phyloP scores from a whole-genome alignment of 2,797 vertebrate species.

The Serranus cabrilla region DNA sequence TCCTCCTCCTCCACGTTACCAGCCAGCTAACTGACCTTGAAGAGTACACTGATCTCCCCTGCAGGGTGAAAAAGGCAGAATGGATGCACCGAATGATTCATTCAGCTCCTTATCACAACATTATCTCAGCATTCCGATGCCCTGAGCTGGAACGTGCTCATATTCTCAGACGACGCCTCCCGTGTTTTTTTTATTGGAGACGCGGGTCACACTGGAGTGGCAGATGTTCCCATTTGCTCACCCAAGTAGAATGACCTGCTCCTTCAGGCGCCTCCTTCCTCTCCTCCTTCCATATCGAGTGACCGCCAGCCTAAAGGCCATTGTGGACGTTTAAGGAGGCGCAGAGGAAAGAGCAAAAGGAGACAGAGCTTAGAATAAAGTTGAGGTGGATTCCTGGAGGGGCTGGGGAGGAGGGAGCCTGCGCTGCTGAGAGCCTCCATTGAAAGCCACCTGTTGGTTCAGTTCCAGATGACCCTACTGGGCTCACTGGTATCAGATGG shows the following conservation, averaged over 20 bases:
- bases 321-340: constrained; percentile 71
- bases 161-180: constrained; percentile 76
- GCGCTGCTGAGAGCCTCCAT: constrained; percentile 60
- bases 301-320: constrained; percentile 63
- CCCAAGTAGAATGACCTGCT: constrained; percentile 82
- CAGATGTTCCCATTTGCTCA: constrained; percentile 84
- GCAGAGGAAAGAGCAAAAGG: constrained; percentile 48
- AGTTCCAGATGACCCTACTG: constrained; percentile 80
- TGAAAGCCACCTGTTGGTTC: constrained; percentile 84
- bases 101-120: constrained; percentile 79
- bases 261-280: constrained; percentile 68
- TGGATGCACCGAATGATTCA: constrained; percentile 66
- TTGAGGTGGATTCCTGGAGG: constrained; percentile 59
- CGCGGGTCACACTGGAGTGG: constrained; percentile 66
- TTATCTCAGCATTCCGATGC: constrained; percentile 85
- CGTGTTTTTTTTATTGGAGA: constrained; percentile 70
- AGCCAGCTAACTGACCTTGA: constrained; percentile 53
- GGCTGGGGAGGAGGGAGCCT: constrained; percentile 34
- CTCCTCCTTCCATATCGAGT: constrained; percentile 74
- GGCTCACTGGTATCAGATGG: constrained; percentile 56
- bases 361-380: constrained; percentile 66
- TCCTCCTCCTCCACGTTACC: constrained; percentile 12
- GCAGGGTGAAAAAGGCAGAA: constrained; percentile 39
- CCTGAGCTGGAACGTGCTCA: constrained; percentile 82
- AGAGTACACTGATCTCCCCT: constrained; percentile 58